Conservation (phyloP, 2,113 vertebrate species). For the Triplophysa rosa region DNA sequence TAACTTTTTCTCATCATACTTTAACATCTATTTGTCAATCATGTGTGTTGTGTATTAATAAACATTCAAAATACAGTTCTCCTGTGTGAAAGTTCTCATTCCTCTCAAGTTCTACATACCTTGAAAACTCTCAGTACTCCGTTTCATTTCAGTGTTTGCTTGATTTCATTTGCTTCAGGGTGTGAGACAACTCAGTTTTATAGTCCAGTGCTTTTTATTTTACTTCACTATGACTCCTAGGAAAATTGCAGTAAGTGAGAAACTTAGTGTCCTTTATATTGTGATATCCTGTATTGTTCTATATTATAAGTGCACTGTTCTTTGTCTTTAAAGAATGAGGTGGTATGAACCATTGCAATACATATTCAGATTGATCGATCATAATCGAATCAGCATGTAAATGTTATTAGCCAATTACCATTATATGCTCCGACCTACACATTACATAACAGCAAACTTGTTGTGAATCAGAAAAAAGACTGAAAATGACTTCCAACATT, state of each 20-base stretch:
- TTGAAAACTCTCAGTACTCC: not conserved
- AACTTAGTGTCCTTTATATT: constrained; percentile 13
- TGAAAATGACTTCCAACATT: not conserved
- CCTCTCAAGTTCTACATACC: not conserved
- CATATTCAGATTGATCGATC: not conserved
- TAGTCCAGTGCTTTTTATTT: constrained; percentile 4
- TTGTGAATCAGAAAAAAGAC: not conserved
- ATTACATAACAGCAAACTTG: not conserved
- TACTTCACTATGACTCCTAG: not conserved
- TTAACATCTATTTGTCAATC: constrained; percentile 14
- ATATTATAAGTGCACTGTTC: constrained; percentile 14
- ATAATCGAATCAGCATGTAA: not conserved
- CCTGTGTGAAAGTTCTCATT: constrained; percentile 4
- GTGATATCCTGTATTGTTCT: constrained; percentile 15
- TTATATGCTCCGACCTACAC: not conserved
- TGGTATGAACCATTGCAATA: not conserved
- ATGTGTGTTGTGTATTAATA: not conserved
- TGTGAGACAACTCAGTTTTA: not conserved
- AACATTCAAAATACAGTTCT: constrained; percentile 1
- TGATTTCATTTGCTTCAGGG: constrained; percentile 42
- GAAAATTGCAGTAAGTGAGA: not conserved
- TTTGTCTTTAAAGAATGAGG: constrained; percentile 6
- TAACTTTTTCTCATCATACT: no score
- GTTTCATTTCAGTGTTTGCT: constrained; percentile 17
- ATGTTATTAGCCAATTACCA: not conserved